Base-by-base conservation (phyloP, 2,888 invertebrate species). In the Cerastoderma edule region DNA sequence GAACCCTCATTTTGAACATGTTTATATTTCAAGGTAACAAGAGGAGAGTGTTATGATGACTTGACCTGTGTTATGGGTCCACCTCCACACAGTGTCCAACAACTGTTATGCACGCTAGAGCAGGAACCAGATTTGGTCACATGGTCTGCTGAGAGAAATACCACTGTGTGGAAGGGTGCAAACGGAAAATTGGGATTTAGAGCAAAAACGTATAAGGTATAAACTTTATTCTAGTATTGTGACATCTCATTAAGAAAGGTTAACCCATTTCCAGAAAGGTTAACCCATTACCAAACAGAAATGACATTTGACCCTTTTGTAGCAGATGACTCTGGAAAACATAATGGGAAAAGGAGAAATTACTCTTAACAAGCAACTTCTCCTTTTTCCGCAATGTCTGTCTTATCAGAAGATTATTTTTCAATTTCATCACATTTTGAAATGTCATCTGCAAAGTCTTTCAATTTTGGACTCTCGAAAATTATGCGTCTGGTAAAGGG, bases 171-270 rank as follows among this genome's bases (percentile, higher is more conserved):
- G 30, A 74, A 68, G 30, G 74, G 72, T 6, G 22, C 22, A 4
- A 46, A 60, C n/a, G 68, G 76, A 8, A 75, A 73, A 68, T 69
- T 80, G 1, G 72, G 80, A 30, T 56, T 80, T 28, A 77, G 65
- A 68, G 30, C 74, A 30, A 64, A 76, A 22, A 68, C 76, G 28
- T 74, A 56, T 48, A 50, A 77, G 76, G 80, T 80, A 70, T 16
- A 53, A 8, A 53, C 53, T 10, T n/a, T 19, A 22, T n/a, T n/a
- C 6, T 10, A n/a, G 50, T 16, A 16, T 56, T 56, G 56, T 56
- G 22, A 39, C 10, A 8, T 39, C 16, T 39, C 39, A 39, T 16
- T 16, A 39, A 39, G 16, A n/a, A n/a, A n/a, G n/a, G n/a, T n/a
- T n/a, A n/a, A n/a, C n/a, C n/a, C n/a, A n/a, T n/a, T n/a, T n/a